Evolutionary conservation across 2,797 vertebrate species (phyloP).

Genomic region (Atherinosoma microstoma): DNA sequence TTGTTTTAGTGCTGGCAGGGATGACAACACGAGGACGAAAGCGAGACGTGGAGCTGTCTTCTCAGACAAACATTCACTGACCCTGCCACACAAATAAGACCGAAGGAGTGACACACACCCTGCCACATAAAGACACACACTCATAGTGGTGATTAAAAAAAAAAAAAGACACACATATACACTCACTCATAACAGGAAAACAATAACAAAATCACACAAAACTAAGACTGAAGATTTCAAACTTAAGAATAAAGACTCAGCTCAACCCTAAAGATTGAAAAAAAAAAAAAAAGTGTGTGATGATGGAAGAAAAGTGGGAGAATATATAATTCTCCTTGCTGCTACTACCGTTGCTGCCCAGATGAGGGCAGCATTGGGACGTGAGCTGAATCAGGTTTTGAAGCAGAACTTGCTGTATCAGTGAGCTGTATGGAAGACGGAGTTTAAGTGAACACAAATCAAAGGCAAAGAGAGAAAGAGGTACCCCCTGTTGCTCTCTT

Average conservation of each 20-base stretch:
- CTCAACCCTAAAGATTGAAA: slow-evolving; percentile 44
- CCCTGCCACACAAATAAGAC: slow-evolving; percentile 60
- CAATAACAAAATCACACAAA: slow-evolving; percentile 46
- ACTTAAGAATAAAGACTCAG: slow-evolving; percentile 39
- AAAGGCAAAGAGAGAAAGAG: slow-evolving; percentile 43
- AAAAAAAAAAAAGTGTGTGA: slow-evolving; percentile 21
- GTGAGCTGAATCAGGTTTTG: slow-evolving; percentile 34
- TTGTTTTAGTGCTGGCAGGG: slow-evolving; percentile 77
- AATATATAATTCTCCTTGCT: slow-evolving; percentile 68
- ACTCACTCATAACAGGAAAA: slow-evolving; percentile 33
- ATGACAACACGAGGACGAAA: slow-evolving; percentile 64
- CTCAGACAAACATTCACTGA: slow-evolving; percentile 64
- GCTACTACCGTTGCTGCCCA: slow-evolving; percentile 73
- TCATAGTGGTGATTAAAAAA: slow-evolving; percentile 46
- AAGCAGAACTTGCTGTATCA: slow-evolving; percentile 65
- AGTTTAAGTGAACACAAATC: slow-evolving; percentile 28
- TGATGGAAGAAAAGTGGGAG: slow-evolving; percentile 65
- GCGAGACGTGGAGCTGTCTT: slow-evolving; percentile 51
- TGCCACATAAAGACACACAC: slow-evolving; percentile 49
- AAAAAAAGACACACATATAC: slow-evolving; percentile 23
- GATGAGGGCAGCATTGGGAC: slow-evolving; percentile 60
- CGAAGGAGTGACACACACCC: slow-evolving; percentile 53
- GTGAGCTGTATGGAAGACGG: slow-evolving; percentile 49
- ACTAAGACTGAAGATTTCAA: slow-evolving; percentile 56
- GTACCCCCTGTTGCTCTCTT: slow-evolving; percentile 27